Percentiles rank a stretch among this genome's conserved stretches.
Conservation (phyloP, 2,797 vertebrate genomes). For the Australoheros facetus region DNA sequence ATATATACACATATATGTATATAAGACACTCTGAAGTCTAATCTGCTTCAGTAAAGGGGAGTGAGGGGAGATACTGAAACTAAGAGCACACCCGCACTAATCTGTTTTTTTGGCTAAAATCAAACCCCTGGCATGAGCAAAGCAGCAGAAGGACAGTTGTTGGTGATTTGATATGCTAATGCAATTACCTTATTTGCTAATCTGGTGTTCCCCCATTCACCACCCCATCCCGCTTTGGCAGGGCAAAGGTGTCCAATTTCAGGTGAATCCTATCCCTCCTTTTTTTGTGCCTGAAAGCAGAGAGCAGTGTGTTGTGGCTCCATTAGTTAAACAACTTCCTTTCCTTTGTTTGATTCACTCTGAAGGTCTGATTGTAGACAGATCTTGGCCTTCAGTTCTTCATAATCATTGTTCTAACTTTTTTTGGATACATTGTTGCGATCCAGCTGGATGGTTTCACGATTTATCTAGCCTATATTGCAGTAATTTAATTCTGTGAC, state of each 20-base stretch:
- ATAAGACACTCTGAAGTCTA: conserved; percentile 8
- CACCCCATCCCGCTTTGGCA: conserved; percentile 10
- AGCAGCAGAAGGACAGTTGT: conserved; percentile 44
- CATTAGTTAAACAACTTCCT: conserved; percentile 35
- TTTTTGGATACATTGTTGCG: not conserved
- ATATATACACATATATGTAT: not conserved
- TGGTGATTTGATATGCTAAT: conserved; percentile 73
- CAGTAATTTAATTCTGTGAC: not conserved
- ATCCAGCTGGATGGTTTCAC: not conserved
- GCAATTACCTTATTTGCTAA: conserved; percentile 68
- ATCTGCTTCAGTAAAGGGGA: conserved; percentile 16
- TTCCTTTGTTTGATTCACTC: conserved; percentile 2
- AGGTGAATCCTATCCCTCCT: conserved; percentile 28
- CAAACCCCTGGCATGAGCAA: conserved; percentile 43
- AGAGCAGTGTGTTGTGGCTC: conserved; percentile 21
- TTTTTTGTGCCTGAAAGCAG: conserved; percentile 40
- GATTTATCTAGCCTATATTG: not conserved
- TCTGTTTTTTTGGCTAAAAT: conserved; percentile 25
- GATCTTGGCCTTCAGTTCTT: not conserved
- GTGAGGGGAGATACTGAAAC: conserved; percentile 7
- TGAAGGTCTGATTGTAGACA: not conserved
- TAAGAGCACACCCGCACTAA: not conserved
- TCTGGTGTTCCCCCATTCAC: conserved; percentile 23
- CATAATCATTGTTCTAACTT: not conserved
- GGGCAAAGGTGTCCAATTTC: conserved; percentile 59